Evolutionary conservation across 2,797 vertebrate species (phyloP).

Genomic region (Myiotriccus ornatus): DNA sequence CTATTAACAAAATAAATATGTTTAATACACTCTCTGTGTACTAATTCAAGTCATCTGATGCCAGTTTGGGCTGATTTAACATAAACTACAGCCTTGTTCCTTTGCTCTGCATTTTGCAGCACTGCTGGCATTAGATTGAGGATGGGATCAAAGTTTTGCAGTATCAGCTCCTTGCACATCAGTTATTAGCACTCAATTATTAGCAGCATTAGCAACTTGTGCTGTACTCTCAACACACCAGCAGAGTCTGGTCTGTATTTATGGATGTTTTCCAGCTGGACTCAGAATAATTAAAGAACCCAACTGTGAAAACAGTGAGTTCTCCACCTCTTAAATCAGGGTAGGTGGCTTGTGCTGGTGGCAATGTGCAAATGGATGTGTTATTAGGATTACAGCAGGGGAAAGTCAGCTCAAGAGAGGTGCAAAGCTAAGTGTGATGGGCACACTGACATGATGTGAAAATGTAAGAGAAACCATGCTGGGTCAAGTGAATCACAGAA

Average conservation of each 20-base stretch:
- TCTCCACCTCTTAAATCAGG: not conserved
- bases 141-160: not conserved
- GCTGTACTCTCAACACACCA: not conserved
- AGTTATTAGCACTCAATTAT: not conserved
- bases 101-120: not conserved
- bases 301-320: not conserved
- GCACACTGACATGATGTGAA: not conserved
- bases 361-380: rapidly evolving
- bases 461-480: rapidly evolving
- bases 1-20: slow-evolving; percentile 73
- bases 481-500: not conserved
- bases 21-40: slow-evolving; percentile 57
- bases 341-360: not conserved
- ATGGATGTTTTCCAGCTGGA: not conserved
- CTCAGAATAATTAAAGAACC: not conserved
- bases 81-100: not conserved
- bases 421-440: rapidly evolving
- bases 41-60: slow-evolving; percentile 62
- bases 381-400: not conserved
- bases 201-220: not conserved
- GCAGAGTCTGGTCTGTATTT: not conserved
- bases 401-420: not conserved
- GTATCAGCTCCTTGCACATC: not conserved
- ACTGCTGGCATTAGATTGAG: not conserved
- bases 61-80: slow-evolving; percentile 48